Base-by-base conservation (phyloP, 92 coral and sea anemone species). In the Epizoanthus ramosus region DNA sequence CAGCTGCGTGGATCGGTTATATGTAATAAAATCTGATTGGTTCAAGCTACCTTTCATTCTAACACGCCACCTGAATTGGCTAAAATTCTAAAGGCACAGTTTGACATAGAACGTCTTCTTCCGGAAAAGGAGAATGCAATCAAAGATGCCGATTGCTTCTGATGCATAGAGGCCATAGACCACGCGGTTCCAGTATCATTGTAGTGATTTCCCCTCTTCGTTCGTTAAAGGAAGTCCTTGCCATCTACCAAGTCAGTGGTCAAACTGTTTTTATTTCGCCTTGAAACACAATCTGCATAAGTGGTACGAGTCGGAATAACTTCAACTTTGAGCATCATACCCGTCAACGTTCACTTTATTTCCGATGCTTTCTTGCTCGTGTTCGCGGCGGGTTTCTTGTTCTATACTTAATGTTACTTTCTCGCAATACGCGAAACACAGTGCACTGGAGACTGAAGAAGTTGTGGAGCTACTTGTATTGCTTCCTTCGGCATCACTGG, bases 401-500 rank as follows among this genome's bases (percentile, higher is more conserved):
- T 28, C 2, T 28, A 28, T 71, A 71, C 76, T 71, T 53, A 71
- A 71, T 71, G 76, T 71, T 71, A 71, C 76, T 71, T 71, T n/a
- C 76, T 71, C 76, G 76, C 76, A 28, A 71, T 71, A 5, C 57
- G 76, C 76, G 76, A 7, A 71, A 3, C 76, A 71, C 76, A 71
- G 76, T 56, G 76, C 76, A 28, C 76, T 71, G 76, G 76, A 71
- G 76, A 71, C 24, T 8, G n/a, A 28, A 28, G 31, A 71, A 16
- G 76, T 71, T 71, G 76, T n/a, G 76, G 76, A 1, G 76, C 76
- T 71, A 71, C 76, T 71, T 53, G 76, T 43, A 43, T 71, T 71
- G 56, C 57, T 71, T 71, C 56, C 56, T 71, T 53, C 10, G 57
- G 76, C 59, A 28, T 28, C 31, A 28, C n/a, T n/a, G n/a, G n/a